Conservation (phyloP, 1,140 invertebrate species). For the Mamestra configurata region DNA sequence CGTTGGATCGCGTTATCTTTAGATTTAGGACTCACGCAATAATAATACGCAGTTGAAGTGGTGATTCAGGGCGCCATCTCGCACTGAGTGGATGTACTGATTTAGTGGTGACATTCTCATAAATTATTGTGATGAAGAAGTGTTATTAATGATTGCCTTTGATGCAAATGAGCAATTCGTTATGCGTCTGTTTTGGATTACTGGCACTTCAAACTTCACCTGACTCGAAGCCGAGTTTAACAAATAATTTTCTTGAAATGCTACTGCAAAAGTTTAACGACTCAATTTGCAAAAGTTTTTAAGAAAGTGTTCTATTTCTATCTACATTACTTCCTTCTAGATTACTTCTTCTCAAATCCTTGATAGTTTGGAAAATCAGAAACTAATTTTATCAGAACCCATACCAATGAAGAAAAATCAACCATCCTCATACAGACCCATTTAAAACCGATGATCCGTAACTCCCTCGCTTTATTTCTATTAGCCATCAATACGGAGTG, state of each 20-base stretch:
- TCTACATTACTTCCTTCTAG: no score
- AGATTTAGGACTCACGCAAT: constrained; percentile 79
- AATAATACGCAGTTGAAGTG: constrained; percentile 68
- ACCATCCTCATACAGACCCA: not conserved
- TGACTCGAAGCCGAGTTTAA: not conserved
- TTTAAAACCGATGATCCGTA: constrained; percentile 17
- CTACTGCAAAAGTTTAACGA: not conserved
- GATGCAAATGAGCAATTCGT: constrained; percentile 40
- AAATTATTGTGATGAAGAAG: constrained; percentile 50
- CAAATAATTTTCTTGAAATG: not conserved
- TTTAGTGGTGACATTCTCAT: constrained; percentile 57
- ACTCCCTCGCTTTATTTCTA: not conserved
- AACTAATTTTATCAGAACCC: no score
- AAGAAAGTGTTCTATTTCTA: not conserved
- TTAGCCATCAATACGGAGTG: not conserved
- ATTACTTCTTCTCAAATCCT: no score
- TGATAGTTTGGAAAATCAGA: no score
- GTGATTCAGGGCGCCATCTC: constrained; percentile 64
- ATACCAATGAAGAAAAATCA: no score
- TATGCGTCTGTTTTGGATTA: constrained; percentile 24
- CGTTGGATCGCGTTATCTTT: constrained; percentile 75
- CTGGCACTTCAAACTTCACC: not conserved
- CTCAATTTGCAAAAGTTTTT: not conserved
- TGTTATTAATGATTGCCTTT: constrained; percentile 25
- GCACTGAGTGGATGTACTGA: constrained; percentile 47